These are phyloP conservation scores for Puma concolor DNA, from an alignment of 2,113 vertebrate species.

Conservation along the genomic window DNA sequence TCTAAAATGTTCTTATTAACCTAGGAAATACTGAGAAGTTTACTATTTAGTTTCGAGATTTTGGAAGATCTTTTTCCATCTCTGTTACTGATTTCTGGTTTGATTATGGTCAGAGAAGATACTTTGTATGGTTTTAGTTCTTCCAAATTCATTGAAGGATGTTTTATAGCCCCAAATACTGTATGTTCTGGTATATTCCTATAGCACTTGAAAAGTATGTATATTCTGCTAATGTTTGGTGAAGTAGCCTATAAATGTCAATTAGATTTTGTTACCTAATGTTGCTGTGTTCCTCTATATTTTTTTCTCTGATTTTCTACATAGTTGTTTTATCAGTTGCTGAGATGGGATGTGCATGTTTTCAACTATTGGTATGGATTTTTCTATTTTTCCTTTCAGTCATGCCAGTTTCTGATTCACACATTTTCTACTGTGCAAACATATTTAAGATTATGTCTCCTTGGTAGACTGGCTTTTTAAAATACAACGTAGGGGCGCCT, in stretches of 20 bases:
- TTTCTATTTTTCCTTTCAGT: neutral
- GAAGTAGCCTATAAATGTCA: neutral
- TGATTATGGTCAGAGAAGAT: neutral
- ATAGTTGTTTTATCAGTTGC: neutral
- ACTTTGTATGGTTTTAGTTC: neutral
- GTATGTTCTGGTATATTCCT: neutral
- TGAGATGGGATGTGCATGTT: neutral
- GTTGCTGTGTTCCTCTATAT: neutral
- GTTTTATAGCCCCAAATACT: neutral
- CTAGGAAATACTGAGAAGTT: neutral
- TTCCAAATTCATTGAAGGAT: neutral
- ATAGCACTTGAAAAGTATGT: neutral
- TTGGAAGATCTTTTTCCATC: neutral
- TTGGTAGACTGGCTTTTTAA: neutral
- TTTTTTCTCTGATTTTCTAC: neutral
- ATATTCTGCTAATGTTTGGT: neutral
- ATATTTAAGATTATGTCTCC: neutral
- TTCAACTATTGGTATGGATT: neutral
- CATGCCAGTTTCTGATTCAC: neutral
- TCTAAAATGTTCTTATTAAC: neutral
- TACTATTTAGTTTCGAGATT: neutral
- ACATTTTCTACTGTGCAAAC: neutral
- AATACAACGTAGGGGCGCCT: neutral
- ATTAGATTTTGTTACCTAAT: neutral
- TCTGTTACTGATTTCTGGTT: neutral